Evolutionary conservation across 2,888 invertebrate species (phyloP), one percentile per base, ranked within the genome.

Genomic region (Zhuqinia jingwanae): DNA sequence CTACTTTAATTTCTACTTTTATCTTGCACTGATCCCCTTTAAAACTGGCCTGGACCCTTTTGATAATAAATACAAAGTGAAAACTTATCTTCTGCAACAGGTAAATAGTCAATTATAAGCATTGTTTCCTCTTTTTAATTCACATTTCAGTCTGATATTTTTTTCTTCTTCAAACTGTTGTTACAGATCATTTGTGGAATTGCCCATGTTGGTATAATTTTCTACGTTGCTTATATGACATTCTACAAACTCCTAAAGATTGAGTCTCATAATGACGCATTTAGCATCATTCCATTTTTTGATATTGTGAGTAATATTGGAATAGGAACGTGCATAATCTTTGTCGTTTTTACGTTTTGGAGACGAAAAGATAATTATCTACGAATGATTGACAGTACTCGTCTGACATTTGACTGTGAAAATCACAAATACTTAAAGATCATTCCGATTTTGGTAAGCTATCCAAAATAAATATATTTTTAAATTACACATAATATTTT

Each of bases 1-100:
- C 0, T 76, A 56, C 36, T 76, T 53, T 15, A 76, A 76, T 56
- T 76, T 76, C 13, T 76, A 56, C 30, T 76, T 17, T 17, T 56
- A 76, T 20, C 8, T 76, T 1, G 15, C 20, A 1, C 10, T 76
- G 1, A 15, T 76, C 0, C 76, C 76, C 1, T 76, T 76, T n/a
- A 76, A 76, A 30, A 56, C 56, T 1, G 76, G 11, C 0, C 20
- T 76, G 17, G 56, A 76, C 10, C 2, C 1, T 6, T 17, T 30
- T 0, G n/a, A 27, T 0, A 36, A 56, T 1, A 15, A 76, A 10
- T 76, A 76, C 17, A 8, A 13, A 17, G 8, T 76, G 15, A 22
- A 56, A 45, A 76, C 30, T 11, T 1, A 17, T 15, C 27, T 27
- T 6, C 2, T 76, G 5, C 76, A 76, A 6, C 47, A 56, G 56